A percentile compares a stretch with the other conserved stretches of the same genome.
Conservation (phyloP, 2,797 vertebrate genomes). For the Molossus alvarezi region DNA sequence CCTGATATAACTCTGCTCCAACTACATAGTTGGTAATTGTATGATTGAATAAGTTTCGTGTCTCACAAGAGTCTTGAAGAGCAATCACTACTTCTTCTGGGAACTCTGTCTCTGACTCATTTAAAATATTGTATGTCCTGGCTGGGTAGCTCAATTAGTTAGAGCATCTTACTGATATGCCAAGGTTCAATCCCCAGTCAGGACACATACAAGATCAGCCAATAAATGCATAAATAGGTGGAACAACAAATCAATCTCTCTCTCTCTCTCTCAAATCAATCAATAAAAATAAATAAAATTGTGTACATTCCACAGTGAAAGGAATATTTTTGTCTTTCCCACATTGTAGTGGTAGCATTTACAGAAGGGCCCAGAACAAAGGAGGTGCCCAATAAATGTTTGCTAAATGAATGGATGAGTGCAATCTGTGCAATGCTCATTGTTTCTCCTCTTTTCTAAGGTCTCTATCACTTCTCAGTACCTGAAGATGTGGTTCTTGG, state of each 20-base stretch:
- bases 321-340: neutral
- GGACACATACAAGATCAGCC: no score
- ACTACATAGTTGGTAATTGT: slow-evolving; percentile 58
- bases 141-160: no score
- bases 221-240: no score
- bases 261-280: no score
- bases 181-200: no score
- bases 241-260: no score
- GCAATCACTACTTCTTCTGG: neutral
- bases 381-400: neutral
- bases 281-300: no score
- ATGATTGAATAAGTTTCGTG: slow-evolving; percentile 41
- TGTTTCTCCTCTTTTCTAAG: slow-evolving; percentile 90
- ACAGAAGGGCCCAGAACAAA: neutral
- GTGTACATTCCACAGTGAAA: neutral
- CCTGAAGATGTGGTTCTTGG: slow-evolving; percentile 95
- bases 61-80: slow-evolving; percentile 8
- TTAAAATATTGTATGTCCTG: neutral
- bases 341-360: neutral
- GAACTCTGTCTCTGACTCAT: slow-evolving; percentile 11
- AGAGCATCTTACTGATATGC: no score
- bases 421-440: slow-evolving; percentile 68
- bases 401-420: neutral
- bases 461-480: slow-evolving; percentile 97
- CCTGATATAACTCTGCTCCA: neutral